Base-by-base conservation (phyloP, 2,888 invertebrate species). In the Graphium colonna region DNA sequence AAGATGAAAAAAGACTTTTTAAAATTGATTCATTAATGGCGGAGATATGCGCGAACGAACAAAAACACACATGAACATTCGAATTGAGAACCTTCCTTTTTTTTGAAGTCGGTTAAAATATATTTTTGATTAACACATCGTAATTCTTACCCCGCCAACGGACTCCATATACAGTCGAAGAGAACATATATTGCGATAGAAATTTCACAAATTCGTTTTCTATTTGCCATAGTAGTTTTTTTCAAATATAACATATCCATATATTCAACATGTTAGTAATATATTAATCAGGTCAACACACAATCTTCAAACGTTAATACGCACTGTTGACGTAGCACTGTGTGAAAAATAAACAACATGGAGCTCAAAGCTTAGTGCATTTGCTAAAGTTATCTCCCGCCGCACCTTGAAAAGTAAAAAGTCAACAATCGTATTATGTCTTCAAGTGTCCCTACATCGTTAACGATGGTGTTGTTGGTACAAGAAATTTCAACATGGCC, bases 341-440 rank as follows among this genome's bases (percentile, higher is more conserved):
- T 86, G 82, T 83, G 79, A 82, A 84, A 75, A 79, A 75, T 75
- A 82, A 86, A 89, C 79, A 85, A 43, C 41, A 61, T 73, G 69
- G 69, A 68, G 72, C 68, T 55, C 63, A 63, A 65, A 65, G 73
- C 73, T 77, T 77, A 80, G 77, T 76, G 63, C 71, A 85, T 85
- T 85, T 85, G 84, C 85, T 79, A 82, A 86, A 84, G 73, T 69
- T 82, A 86, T 87, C 84, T 82, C 68, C 65, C 58, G 65, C 73
- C 77, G 71, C 77, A 69, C 75, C 80, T 78, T 74, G 62, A 74
- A 80, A 21, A 83, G 80, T 78, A 69, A 77, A 77, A 78, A 79
- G 85, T 85, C 79, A 88, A 88, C 82, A 86, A 62, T 58, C 61
- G 61, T 71, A 80, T 82, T 81, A 77, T 77, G 66, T 56, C 64